A percentile compares a stretch with the other conserved stretches of the same genome.
These are phyloP conservation scores for Tryphoninae sp. DNA, from an alignment of 2,888 invertebrate species.

Conservation along the genomic window DNA sequence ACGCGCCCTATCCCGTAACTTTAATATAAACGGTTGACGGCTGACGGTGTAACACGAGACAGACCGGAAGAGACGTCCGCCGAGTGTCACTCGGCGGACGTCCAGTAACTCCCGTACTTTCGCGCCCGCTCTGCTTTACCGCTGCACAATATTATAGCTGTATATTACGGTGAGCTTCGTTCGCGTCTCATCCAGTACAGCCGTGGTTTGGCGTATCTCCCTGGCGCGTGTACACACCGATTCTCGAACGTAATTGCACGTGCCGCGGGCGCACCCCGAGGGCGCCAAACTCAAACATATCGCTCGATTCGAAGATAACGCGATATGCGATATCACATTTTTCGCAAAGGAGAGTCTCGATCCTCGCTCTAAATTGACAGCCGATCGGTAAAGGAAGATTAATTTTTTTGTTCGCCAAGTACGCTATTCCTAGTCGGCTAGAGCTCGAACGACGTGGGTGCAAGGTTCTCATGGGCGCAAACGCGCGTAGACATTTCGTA, in stretches of 20 bases:
- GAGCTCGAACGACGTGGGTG: neutral
- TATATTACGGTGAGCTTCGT: neutral
- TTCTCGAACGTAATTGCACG: slow-evolving; percentile 59
- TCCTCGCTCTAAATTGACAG: neutral
- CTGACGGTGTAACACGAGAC: slow-evolving; percentile 78
- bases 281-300: slow-evolving; percentile 20
- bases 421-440: too few species aligned
- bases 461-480: slow-evolving; percentile 51
- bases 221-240: slow-evolving; percentile 22
- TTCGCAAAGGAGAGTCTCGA: neutral
- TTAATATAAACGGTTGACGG: slow-evolving; percentile 79
- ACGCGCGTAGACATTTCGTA: slow-evolving; percentile 1
- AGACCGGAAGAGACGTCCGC: slow-evolving; percentile 80
- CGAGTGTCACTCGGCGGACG: slow-evolving; percentile 79
- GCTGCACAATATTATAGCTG: neutral
- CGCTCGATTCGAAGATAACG: slow-evolving; percentile 47
- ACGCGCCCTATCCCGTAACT: slow-evolving; percentile 80
- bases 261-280: slow-evolving; percentile 59
- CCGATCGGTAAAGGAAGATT: too few species aligned
- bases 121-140: slow-evolving; percentile 63
- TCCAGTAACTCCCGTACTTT: slow-evolving; percentile 70
- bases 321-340: slow-evolving; percentile 53
- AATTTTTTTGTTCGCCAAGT: too few species aligned
- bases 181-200: too few species aligned
- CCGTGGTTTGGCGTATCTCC: slow-evolving; percentile 9